Conservation (phyloP, 2,113 vertebrate species). For the Litocranius walleri region DNA sequence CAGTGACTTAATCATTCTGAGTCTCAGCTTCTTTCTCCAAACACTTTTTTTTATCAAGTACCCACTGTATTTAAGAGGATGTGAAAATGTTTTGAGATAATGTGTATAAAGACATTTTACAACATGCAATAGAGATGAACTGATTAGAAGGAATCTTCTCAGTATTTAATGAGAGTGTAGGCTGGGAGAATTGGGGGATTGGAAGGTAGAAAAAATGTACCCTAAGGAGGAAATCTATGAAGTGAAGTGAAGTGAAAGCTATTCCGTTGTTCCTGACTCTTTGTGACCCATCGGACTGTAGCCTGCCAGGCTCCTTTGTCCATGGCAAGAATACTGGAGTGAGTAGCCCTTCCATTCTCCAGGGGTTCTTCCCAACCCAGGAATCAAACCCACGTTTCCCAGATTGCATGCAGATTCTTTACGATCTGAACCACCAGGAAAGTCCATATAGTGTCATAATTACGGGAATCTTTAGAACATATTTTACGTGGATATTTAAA, state of each 20-base stretch:
- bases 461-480: background rate
- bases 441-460: background rate
- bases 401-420: background rate
- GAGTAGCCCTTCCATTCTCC: background rate
- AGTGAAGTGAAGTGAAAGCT: background rate
- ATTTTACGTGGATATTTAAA: background rate
- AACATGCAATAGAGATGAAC: background rate
- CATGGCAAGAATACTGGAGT: background rate
- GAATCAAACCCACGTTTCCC: background rate
- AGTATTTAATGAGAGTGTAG: background rate
- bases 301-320: background rate
- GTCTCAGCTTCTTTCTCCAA: background rate
- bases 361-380: background rate
- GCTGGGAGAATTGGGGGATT: background rate
- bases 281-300: rapidly evolving
- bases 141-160: background rate
- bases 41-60: background rate
- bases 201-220: background rate
- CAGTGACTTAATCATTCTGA: background rate
- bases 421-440: rapidly evolving
- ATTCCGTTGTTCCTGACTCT: background rate
- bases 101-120: background rate
- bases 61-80: background rate
- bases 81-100: background rate
- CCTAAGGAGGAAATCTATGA: background rate